A percentile compares a stretch with the other conserved stretches of the same genome.
phyloP scores from a whole-genome alignment of 2,797 vertebrate species.

The Danio jaintianensis region DNA sequence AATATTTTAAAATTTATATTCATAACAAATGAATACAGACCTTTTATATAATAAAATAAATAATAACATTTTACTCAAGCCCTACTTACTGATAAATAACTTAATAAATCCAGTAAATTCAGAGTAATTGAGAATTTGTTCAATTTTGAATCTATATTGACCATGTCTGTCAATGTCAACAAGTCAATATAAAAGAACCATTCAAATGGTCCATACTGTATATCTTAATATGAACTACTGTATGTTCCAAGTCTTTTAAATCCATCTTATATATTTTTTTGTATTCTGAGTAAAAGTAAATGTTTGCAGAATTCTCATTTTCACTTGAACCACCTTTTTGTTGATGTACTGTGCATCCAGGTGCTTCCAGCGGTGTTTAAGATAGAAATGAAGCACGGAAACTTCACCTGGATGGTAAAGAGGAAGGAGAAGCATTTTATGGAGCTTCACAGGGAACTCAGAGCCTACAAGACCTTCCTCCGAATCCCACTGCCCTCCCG shows the following conservation, averaged over 20 bases:
- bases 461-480: constrained; percentile 93
- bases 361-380: constrained; percentile 83
- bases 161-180: background rate
- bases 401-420: constrained; percentile 95
- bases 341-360: constrained; percentile 54
- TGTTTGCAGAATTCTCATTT: background rate
- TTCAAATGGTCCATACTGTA: background rate
- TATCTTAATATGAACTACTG: background rate
- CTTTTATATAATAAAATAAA: too few species aligned
- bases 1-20: too few species aligned
- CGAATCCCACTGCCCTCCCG: constrained; percentile 74
- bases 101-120: background rate
- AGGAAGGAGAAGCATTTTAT: constrained; percentile 96
- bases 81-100: too few species aligned
- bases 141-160: too few species aligned
- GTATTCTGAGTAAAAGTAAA: background rate
- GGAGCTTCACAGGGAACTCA: constrained; percentile 92
- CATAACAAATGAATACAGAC: too few species aligned
- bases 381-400: constrained; percentile 91
- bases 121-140: background rate
- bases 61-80: too few species aligned
- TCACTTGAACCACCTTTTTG: background rate
- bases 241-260: background rate
- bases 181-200: background rate
- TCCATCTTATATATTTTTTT: background rate